Conservation (phyloP, 2,888 invertebrate species). For the Synanthedon vespiformis region DNA sequence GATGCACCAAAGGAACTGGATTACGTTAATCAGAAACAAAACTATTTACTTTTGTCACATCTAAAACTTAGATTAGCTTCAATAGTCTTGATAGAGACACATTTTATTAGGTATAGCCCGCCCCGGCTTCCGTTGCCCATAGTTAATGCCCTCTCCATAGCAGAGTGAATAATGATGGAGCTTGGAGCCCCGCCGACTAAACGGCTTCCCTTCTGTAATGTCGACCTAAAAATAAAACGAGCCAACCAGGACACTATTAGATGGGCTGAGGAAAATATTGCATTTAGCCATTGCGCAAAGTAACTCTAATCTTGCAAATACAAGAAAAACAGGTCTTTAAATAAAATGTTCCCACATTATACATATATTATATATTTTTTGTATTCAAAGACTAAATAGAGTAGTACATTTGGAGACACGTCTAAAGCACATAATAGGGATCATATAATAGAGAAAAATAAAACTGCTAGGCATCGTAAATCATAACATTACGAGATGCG, state of each 20-base stretch:
- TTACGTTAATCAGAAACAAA: too few species aligned
- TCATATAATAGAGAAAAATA: constrained; percentile 13
- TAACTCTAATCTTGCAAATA: neutral
- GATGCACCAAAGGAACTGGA: too few species aligned
- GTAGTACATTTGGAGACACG: too few species aligned
- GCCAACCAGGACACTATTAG: constrained; percentile 11
- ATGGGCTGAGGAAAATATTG: neutral
- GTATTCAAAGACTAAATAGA: too few species aligned
- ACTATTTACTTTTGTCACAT: too few species aligned
- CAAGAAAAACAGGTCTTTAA: neutral
- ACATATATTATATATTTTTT: too few species aligned
- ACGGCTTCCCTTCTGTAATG: constrained; percentile 30
- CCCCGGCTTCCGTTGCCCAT: neutral
- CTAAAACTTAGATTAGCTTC: too few species aligned
- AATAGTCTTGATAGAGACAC: too few species aligned
- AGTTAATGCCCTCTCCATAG: constrained; percentile 2
- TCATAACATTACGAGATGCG: constrained; percentile 31
- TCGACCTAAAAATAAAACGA: constrained; percentile 47
- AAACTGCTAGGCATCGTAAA: constrained; percentile 27
- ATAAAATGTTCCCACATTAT: too few species aligned
- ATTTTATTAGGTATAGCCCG: neutral
- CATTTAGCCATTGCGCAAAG: neutral
- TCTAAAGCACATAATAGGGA: neutral
- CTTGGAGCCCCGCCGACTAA: constrained; percentile 15
- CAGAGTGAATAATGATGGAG: constrained; percentile 6